phyloP scores from a whole-genome alignment of 2,888 invertebrate species.

The Nephrotoma guestfalica region DNA sequence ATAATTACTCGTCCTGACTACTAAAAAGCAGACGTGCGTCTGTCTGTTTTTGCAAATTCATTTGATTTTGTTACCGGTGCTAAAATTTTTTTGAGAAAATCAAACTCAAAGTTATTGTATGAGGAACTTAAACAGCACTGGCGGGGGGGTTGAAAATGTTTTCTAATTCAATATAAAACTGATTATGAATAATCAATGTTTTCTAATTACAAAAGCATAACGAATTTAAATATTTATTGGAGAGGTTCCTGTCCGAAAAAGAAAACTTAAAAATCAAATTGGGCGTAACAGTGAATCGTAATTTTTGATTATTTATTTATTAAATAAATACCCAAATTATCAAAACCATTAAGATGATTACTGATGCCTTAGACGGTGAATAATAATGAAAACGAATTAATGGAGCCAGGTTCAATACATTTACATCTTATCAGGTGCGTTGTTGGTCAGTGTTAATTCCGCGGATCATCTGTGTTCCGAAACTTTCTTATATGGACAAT shows the following conservation, averaged over 20 bases:
- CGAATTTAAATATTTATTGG: neutral
- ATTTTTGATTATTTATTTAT: neutral
- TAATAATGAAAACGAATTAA: too few relatives aligned
- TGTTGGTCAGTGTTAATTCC: too few relatives aligned
- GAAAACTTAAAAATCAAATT: neutral
- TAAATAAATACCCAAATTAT: neutral
- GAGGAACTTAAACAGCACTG: neutral
- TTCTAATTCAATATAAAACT: neutral
- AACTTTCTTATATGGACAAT: too few relatives aligned
- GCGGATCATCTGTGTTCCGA: too few relatives aligned
- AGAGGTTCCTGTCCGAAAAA: neutral
- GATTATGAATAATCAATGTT: neutral
- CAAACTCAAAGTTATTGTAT: neutral
- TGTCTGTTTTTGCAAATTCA: too few relatives aligned
- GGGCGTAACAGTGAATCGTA: too few relatives aligned
- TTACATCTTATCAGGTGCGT: too few relatives aligned
- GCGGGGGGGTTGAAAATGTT: neutral
- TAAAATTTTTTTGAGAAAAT: neutral
- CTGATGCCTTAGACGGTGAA: too few relatives aligned
- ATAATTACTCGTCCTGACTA: neutral
- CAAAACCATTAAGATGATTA: too few relatives aligned
- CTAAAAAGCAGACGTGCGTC: neutral
- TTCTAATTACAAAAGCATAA: neutral
- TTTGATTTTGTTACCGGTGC: neutral
- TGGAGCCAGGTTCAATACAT: too few relatives aligned